Conservation (phyloP, 2,113 vertebrate species). For the Embiotoca jacksoni region DNA sequence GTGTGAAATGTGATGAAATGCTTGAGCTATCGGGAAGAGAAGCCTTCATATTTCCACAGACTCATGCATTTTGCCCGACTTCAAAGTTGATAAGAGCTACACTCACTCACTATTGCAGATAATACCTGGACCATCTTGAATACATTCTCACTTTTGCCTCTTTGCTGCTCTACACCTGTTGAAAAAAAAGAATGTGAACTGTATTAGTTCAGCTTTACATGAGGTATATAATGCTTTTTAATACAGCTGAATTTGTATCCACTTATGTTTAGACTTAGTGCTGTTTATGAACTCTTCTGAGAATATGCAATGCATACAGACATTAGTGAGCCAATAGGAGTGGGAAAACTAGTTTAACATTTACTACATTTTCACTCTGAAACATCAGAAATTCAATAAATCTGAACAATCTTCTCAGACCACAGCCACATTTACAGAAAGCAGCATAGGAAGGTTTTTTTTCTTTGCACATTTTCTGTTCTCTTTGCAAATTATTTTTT, state of each 20-base stretch:
- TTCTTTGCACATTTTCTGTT: too few species aligned
- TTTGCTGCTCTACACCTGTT: conserved; percentile 42
- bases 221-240: conserved; percentile 44
- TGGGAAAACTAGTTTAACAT: conserved; percentile 31
- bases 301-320: conserved; percentile 21
- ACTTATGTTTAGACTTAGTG: conserved; percentile 26
- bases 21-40: conserved; percentile 49
- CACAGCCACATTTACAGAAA: too few species aligned
- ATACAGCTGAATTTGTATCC: conserved; percentile 20
- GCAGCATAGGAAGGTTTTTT: too few species aligned
- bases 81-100: conserved; percentile 61
- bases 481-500: too few species aligned
- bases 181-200: conserved; percentile 51
- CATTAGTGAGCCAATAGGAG: conserved; percentile 30
- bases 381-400: too few species aligned
- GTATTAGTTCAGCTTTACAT: conserved; percentile 46
- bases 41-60: conserved; percentile 53
- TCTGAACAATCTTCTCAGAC: too few species aligned
- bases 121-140: conserved; percentile 62
- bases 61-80: conserved; percentile 58
- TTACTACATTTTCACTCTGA: background rate
- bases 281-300: background rate
- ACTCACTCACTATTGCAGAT: conserved; percentile 45
- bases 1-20: conserved; percentile 72
- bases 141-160: conserved; percentile 53